These are phyloP conservation scores for Euglossa dilemma DNA, from an alignment of 1,140 invertebrate genomes.

Conservation along the genomic window DNA sequence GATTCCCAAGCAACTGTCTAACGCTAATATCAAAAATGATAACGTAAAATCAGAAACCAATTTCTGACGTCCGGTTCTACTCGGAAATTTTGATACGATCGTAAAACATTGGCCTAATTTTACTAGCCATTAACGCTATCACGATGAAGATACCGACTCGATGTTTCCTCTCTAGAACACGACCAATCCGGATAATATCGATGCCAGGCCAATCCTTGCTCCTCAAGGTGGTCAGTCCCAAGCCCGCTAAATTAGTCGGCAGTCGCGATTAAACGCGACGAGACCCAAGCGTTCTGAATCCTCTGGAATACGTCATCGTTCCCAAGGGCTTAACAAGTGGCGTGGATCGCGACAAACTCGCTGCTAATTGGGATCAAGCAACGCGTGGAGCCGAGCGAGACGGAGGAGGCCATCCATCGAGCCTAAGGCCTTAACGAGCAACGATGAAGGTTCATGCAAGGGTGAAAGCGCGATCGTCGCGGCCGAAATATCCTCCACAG, in stretches of 20 bases:
- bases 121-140: not conserved
- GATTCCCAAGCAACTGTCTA: too few relatives aligned
- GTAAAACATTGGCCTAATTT: not conserved
- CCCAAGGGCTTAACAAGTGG: not conserved
- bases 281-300: not conserved
- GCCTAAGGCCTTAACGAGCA: constrained; percentile 13
- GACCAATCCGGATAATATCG: not conserved
- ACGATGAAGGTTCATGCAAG: not conserved
- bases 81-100: not conserved
- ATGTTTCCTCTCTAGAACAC: not conserved
- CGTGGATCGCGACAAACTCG: not conserved
- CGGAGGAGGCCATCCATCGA: not conserved
- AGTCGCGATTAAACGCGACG: not conserved
- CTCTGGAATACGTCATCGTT: not conserved
- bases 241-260: not conserved
- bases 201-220: not conserved
- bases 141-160: not conserved
- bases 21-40: too few relatives aligned
- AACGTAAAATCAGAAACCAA: too few relatives aligned
- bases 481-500: not conserved
- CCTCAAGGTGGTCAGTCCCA: not conserved
- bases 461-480: not conserved
- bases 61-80: too few relatives aligned
- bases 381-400: not conserved
- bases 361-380: not conserved